Evolutionary conservation across 2,797 vertebrate genomes (phyloP), one percentile per base, ranked within the genome.

Genomic region (Pseudochirops cupreus): DNA sequence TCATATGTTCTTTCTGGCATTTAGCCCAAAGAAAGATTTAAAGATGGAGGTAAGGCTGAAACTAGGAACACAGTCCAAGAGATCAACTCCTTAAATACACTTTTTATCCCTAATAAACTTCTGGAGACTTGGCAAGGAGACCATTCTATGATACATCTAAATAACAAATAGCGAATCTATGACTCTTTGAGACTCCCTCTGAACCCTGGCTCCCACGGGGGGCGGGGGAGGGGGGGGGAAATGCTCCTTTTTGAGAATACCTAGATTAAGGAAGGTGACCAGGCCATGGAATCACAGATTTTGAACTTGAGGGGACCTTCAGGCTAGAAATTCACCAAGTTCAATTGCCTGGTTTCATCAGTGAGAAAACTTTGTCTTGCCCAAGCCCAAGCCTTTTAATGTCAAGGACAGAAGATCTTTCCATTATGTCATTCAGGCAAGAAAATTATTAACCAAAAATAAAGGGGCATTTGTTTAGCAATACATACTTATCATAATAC

Each of bases 21-120:
- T 94, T 96, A 95, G 95, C 56, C 52, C 31, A 50, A 90, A 50
- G 9, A 28, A 96, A 92, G 58, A 53, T n/a, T 95, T 97, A 90
- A 58, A 91, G 57, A 91, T 95, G 91, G 95, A 89, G 56, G 74
- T 91, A 55, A 97, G 52, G 95, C 57, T 91, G 93, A 92, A 50
- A 67, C 56, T 95, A 74, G n/a, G 89, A 91, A 95, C 93, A 53
- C 54, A 50, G 33, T 94, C 58, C 94, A 93, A n/a, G 53, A 97
- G 97, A 95, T 90, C 91, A 95, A 55, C 39, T 29, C 90, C 56
- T 96, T 93, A 46, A 7, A n/a, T 90, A 93, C 91, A 93, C 50
- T 92, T 90, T 92, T 92, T 96, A 96, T 92, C 92, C 56, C 57
- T 67, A 91, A 91, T 90, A 74, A 82, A 7, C 87, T 46, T 62